These are phyloP conservation scores for Amblyjoppa proteus DNA, from an alignment of 2,888 invertebrate species.

Conservation along the genomic window DNA sequence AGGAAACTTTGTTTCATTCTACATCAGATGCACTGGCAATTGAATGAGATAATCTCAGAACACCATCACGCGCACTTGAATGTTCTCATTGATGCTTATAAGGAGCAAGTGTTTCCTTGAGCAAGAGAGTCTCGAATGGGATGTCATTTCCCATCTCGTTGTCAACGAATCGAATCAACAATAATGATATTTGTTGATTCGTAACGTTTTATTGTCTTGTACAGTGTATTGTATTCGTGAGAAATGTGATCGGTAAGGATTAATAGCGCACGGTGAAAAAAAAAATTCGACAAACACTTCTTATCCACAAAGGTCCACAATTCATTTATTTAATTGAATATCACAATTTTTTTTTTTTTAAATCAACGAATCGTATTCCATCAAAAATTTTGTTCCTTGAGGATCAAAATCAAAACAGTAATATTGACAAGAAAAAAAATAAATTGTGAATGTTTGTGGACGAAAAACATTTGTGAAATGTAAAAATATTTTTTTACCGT, in stretches of 20 bases:
- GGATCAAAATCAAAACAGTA: no score
- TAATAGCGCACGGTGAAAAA: no score
- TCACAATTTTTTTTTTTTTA: not conserved
- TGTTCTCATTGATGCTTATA: not conserved
- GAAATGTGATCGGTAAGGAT: no score
- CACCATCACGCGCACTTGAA: not conserved
- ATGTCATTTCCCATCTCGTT: not conserved
- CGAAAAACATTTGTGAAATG: not conserved
- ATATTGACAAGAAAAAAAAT: no score
- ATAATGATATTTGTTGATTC: no score
- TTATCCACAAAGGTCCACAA: no score
- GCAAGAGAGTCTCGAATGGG: not conserved
- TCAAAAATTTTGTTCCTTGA: not conserved
- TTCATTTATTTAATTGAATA: no score
- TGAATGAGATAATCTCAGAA: not conserved
- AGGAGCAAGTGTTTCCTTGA: constrained; percentile 26
- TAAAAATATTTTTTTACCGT: not conserved
- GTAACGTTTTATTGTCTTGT: no score
- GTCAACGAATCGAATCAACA: no score
- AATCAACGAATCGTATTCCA: not conserved
- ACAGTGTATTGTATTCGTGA: no score
- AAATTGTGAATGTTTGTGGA: not conserved
- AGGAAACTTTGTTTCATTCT: not conserved
- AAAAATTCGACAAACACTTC: no score
- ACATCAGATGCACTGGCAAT: not conserved